Evolutionary conservation across 2,797 vertebrate genomes (phyloP), one percentile per base, ranked within the genome.

Genomic region (Philypnodon macrostomus): DNA sequence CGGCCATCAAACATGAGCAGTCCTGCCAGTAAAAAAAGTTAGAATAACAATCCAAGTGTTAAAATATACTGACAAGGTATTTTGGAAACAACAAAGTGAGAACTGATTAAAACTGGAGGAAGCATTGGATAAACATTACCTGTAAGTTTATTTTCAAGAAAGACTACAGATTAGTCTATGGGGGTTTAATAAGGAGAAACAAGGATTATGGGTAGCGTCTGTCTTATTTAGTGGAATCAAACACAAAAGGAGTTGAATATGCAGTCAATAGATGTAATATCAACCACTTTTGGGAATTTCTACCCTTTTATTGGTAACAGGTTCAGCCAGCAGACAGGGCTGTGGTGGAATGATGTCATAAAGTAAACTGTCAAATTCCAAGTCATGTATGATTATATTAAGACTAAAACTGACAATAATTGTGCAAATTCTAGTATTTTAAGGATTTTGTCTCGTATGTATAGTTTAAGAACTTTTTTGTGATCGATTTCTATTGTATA

Each of bases 11-110:
- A 21, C 26, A 41, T 2, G 2, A 52, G 48, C 38, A 30, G 23
- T 33, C 34, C 33, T 29, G 17, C 35, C 33, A 49, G 49, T 10
- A 31, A 70, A n/a, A n/a, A n/a, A 34, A 63, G 31, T 14, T 46
- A 19, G 45, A 9, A 27, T 21, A 59, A 34, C 21, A 44, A 41
- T 63, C 32, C 47, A 48, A 55, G 26, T 32, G 14, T 24, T 41
- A 62, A 58, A 42, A 47, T n/a, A 26, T 38, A 29, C 15, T 13
- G 26, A 42, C 15, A 59, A 69, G 33, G 36, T 0, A 15, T 13
- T 38, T 53, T 45, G 17, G 51, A 67, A 56, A 29, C 14, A 11
- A 29, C 16, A 27, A 26, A 42, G 9, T 7, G 27, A 17, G 41
- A 19, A 35, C 7, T 14, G 14, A 15, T 13, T 13, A 1, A 32